Evolutionary conservation across 2,888 invertebrate genomes (phyloP).

Genomic region (Myopa testacea): DNA sequence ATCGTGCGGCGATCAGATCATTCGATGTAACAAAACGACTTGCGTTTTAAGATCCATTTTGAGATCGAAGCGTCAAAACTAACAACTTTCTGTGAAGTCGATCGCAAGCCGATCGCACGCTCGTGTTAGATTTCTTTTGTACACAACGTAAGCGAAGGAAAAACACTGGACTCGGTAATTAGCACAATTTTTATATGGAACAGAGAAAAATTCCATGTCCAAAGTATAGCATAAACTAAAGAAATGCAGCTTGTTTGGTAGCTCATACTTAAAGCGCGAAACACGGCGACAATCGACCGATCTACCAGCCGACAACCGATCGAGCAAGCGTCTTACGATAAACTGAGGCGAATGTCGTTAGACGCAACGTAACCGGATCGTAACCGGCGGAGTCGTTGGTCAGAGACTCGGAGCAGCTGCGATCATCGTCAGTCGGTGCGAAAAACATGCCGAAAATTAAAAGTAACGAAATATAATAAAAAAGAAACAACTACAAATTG

Average conservation of each 20-base stretch:
- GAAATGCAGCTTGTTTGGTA: too few species aligned
- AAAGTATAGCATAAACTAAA: too few species aligned
- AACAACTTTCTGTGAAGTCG: slow-evolving; percentile 25
- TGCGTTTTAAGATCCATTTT: not conserved
- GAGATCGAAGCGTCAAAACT: slow-evolving; percentile 12
- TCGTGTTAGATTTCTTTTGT: not conserved
- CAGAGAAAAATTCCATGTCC: not conserved
- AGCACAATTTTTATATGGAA: not conserved
- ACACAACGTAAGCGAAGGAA: not conserved
- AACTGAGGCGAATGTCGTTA: slow-evolving; percentile 23
- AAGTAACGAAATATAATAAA: not conserved
- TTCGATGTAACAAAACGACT: not conserved
- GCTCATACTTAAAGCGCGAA: not conserved
- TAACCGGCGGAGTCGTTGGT: not conserved
- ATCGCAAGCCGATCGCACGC: not conserved
- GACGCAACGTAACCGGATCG: slow-evolving; percentile 17
- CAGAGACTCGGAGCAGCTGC: slow-evolving; percentile 16
- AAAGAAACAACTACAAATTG: not conserved
- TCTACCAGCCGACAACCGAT: slow-evolving; percentile 17
- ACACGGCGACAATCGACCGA: slow-evolving; percentile 3
- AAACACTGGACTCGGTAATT: not conserved
- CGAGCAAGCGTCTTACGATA: slow-evolving; percentile 30
- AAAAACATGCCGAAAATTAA: slow-evolving; percentile 9
- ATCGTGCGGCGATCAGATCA: not conserved
- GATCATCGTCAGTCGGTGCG: not conserved